These are phyloP conservation scores for Agrilus planipennis DNA, from an alignment of 1,140 invertebrate species.

Conservation along the genomic window DNA sequence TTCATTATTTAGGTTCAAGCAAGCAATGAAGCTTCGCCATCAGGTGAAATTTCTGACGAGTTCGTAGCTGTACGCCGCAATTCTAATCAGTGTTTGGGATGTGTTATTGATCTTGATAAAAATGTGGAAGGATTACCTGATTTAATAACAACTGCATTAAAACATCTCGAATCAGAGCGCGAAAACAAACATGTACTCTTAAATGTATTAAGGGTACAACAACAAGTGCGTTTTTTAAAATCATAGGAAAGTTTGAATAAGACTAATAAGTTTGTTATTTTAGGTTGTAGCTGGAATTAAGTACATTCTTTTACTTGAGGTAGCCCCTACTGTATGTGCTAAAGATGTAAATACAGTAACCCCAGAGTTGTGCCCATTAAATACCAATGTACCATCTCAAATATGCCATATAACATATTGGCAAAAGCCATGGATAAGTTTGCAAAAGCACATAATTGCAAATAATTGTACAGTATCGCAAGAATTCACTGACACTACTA, in stretches of 20 bases:
- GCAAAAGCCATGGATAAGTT: conserved; percentile 27
- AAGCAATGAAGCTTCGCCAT: too few species aligned
- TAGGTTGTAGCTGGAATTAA: conserved; percentile 30
- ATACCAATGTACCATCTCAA: conserved; percentile 12
- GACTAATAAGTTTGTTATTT: conserved; percentile 7
- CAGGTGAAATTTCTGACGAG: too few species aligned
- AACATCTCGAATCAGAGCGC: conserved; percentile 19
- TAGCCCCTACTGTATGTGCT: conserved; percentile 22
- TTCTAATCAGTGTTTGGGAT: too few species aligned
- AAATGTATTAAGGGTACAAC: conserved; percentile 22
- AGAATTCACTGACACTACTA: conserved; percentile 16
- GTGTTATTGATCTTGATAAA: conserved; percentile 22
- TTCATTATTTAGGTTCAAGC: too few species aligned
- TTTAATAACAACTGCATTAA: conserved; percentile 22
- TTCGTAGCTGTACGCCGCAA: too few species aligned
- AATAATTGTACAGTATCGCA: conserved; percentile 32
- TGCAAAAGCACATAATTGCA: conserved; percentile 24
- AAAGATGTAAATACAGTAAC: conserved; percentile 10
- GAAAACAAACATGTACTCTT: conserved; percentile 12
- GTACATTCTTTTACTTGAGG: conserved; percentile 24
- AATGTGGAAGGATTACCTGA: conserved; percentile 17
- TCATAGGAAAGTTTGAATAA: neutral
- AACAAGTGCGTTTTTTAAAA: conserved; percentile 17
- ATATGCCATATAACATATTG: conserved; percentile 26
- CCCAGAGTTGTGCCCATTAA: conserved; percentile 12